Evolutionary conservation across 2,888 invertebrate species (phyloP).

Genomic region (Alviniconcha strummeri): DNA sequence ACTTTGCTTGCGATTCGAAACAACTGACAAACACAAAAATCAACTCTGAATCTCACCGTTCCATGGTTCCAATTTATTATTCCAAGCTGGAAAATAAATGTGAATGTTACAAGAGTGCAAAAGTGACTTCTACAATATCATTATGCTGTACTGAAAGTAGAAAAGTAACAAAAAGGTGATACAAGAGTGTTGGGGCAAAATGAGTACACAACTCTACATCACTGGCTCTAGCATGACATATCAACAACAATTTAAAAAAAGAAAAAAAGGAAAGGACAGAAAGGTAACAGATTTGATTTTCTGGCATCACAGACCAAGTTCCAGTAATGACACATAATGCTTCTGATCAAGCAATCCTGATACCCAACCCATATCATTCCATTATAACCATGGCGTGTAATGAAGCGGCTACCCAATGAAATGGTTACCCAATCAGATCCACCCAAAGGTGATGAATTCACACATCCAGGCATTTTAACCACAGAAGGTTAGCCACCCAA

Average conservation of each 20-base stretch:
- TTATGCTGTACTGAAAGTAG: neutral
- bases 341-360: neutral
- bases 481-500: no score
- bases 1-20: no score
- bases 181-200: no score
- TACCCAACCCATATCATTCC: neutral
- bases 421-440: no score
- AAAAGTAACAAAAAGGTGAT: neutral
- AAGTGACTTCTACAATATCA: neutral
- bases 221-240: no score
- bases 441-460: no score
- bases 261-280: neutral
- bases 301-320: neutral
- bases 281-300: neutral
- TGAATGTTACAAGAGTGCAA: neutral
- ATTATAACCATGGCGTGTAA: no score
- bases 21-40: no score
- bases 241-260: no score
- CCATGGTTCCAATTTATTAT: neutral
- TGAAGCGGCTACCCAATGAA: no score
- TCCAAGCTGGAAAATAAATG: conserved; percentile 4
- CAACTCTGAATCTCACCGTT: neutral
- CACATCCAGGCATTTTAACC: no score
- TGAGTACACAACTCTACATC: neutral
- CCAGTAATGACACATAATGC: neutral